Evolutionary conservation across 2,888 invertebrate genomes (phyloP).

Genomic region (Parnassius smintheus): DNA sequence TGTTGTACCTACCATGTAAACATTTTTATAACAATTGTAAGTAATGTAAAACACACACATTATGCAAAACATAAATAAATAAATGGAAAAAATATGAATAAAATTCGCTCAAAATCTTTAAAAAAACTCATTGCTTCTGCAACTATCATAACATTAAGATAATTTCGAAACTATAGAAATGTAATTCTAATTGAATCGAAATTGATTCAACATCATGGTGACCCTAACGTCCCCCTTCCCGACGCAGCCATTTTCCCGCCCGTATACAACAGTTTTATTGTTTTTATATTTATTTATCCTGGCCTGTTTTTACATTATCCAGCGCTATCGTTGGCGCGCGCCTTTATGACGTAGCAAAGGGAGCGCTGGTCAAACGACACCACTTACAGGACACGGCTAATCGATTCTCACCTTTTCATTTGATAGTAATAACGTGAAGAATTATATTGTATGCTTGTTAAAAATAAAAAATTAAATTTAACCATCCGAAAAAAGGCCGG

Average conservation of each 20-base stretch:
- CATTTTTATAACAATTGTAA: no score
- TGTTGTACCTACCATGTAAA: no score
- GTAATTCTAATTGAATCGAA: neutral
- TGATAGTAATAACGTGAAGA: conserved; percentile 6
- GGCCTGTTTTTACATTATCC: conserved; percentile 64
- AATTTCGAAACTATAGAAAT: neutral
- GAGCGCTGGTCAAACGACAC: conserved; percentile 39
- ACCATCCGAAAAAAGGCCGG: no score
- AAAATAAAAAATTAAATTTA: no score
- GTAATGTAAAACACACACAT: no score
- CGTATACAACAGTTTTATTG: conserved; percentile 80
- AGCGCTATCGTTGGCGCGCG: conserved; percentile 56
- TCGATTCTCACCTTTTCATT: conserved; percentile 14
- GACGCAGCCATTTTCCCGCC: conserved; percentile 73
- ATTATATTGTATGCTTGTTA: no score
- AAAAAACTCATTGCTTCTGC: no score
- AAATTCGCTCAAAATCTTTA: no score
- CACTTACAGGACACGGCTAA: conserved; percentile 41
- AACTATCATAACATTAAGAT: no score
- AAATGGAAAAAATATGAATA: no score
- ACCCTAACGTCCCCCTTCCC: conserved; percentile 57
- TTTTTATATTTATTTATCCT: conserved; percentile 80
- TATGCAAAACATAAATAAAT: no score
- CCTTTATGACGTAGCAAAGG: conserved; percentile 65
- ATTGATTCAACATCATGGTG: conserved; percentile 39